Percentiles rank a stretch among this genome's conserved stretches.
These are phyloP conservation scores for Chloroclysta siterata DNA, from an alignment of 2,888 invertebrate species.

Conservation along the genomic window DNA sequence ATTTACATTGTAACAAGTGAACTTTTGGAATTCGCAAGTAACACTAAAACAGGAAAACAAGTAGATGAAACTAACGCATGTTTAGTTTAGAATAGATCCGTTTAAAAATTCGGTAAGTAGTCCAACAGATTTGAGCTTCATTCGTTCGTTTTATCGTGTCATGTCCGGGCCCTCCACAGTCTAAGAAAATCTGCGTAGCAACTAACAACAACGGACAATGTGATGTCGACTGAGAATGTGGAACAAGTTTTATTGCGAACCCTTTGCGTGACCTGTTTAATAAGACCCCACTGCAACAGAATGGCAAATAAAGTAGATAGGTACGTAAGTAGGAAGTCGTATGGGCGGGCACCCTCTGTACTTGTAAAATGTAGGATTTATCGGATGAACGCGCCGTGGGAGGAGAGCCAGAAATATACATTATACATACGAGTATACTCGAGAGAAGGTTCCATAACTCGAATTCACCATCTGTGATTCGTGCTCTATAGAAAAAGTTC, in stretches of 20 bases:
- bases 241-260: conserved; percentile 26
- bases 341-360: conserved; percentile 3
- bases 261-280: conserved; percentile 29
- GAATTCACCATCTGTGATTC: neutral
- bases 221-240: conserved; percentile 15
- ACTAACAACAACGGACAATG: conserved; percentile 50
- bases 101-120: neutral
- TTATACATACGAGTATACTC: neutral
- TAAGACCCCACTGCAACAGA: conserved; percentile 26
- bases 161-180: conserved; percentile 4
- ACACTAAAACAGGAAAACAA: too few species aligned
- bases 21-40: too few species aligned
- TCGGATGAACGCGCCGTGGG: conserved; percentile 3
- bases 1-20: too few species aligned
- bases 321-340: conserved; percentile 4
- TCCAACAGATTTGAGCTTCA: neutral
- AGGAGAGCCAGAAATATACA: neutral
- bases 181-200: conserved; percentile 49
- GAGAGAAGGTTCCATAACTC: too few species aligned
- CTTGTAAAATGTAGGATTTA: conserved; percentile 16
- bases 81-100: too few species aligned
- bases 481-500: neutral
- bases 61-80: too few species aligned
- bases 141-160: neutral
- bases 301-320: conserved; percentile 9